These are phyloP conservation scores for Sphenopsis melanotis DNA, from an alignment of 2,797 vertebrate genomes.

Conservation along the genomic window DNA sequence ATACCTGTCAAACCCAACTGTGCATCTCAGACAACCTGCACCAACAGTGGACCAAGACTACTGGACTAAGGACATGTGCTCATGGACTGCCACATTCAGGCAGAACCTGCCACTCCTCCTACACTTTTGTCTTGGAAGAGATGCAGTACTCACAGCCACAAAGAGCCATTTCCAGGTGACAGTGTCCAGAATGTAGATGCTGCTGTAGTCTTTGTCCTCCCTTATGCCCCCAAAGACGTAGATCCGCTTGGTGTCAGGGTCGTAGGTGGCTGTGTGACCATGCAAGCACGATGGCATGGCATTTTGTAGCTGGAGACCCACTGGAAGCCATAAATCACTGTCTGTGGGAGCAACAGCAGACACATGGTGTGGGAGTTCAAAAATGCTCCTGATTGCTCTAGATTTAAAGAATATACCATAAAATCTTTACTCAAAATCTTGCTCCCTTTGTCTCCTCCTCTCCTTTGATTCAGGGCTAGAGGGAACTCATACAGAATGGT, in stretches of 20 bases:
- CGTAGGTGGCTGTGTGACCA: conserved; percentile 86
- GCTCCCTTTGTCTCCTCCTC: background rate
- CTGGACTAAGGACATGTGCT: background rate
- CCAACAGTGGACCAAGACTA: background rate
- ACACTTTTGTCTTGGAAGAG: background rate
- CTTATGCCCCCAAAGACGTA: conserved; percentile 86
- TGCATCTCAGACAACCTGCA: background rate
- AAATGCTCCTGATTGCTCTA: background rate
- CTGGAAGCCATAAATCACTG: conserved; percentile 85
- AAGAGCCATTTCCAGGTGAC: conserved; percentile 87
- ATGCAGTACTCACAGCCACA: conserved; percentile 76
- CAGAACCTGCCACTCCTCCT: background rate
- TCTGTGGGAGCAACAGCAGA: conserved; percentile 69
- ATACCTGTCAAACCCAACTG: background rate
- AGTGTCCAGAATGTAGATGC: conserved; percentile 83
- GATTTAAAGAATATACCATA: background rate
- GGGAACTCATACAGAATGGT: background rate
- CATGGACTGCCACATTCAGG: background rate
- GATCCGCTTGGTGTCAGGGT: conserved; percentile 82
- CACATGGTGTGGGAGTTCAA: background rate
- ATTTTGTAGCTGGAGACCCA: conserved; percentile 73
- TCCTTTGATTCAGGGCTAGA: background rate
- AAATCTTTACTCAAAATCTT: background rate
- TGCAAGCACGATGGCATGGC: conserved; percentile 65
- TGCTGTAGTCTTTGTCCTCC: conserved; percentile 74